These are phyloP conservation scores for Erythrocercus mccallii DNA, from an alignment of 2,113 vertebrate species.

Conservation along the genomic window DNA sequence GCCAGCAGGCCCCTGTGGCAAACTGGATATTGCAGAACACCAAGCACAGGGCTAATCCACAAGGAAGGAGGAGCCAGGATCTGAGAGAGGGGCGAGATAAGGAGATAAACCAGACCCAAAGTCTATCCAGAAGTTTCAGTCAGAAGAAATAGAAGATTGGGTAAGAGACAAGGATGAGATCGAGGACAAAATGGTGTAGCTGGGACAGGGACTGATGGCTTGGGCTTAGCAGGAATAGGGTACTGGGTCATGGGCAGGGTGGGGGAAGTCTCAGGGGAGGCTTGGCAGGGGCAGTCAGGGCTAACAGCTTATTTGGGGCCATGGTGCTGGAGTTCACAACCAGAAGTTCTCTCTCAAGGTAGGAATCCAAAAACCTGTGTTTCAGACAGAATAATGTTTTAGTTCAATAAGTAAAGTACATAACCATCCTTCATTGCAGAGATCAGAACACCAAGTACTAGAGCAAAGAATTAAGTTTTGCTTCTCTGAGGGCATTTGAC, in stretches of 20 bases:
- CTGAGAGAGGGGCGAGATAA: background rate
- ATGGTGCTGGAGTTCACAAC: background rate
- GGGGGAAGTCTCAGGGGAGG: background rate
- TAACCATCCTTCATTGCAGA: background rate
- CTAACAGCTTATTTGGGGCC: background rate
- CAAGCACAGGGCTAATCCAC: background rate
- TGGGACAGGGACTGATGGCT: background rate
- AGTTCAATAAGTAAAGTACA: background rate
- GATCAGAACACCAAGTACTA: background rate
- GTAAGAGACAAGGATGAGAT: background rate
- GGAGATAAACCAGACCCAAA: background rate
- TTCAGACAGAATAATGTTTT: background rate
- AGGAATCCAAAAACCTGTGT: background rate
- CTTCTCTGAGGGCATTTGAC: background rate
- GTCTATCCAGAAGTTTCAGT: background rate
- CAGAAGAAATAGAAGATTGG: background rate
- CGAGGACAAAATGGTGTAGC: background rate
- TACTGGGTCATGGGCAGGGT: background rate
- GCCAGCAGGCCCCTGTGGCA: background rate
- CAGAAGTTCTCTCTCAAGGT: background rate
- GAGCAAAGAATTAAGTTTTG: background rate
- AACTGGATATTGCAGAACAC: background rate
- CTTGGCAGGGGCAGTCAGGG: background rate
- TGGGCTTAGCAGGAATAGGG: fast-evolving
- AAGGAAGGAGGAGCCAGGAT: background rate